These are phyloP conservation scores for Phymorhynchus buccinoides DNA, from an alignment of 1,140 invertebrate genomes.

Conservation along the genomic window DNA sequence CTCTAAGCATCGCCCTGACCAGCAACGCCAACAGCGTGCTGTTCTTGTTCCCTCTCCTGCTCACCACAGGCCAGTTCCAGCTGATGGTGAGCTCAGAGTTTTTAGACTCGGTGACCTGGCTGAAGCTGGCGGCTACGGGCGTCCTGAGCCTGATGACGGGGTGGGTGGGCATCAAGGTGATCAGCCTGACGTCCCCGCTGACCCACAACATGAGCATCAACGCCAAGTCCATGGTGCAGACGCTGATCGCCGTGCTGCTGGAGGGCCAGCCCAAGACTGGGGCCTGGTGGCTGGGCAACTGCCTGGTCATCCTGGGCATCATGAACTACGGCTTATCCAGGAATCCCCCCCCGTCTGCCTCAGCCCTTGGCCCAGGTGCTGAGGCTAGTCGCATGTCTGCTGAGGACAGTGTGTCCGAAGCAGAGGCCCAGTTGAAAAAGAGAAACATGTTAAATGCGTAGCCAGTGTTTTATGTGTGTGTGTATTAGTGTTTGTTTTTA, in stretches of 20 bases:
- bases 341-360: not conserved
- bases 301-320: constrained; percentile 67
- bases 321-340: constrained; percentile 35
- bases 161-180: constrained; percentile 70
- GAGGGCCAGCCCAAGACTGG: constrained; percentile 63
- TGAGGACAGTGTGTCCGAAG: not conserved
- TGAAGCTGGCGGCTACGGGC: constrained; percentile 63
- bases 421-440: not conserved
- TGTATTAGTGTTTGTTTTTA: too few species aligned
- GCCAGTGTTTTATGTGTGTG: too few species aligned
- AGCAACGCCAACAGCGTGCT: constrained; percentile 66
- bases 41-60: constrained; percentile 63
- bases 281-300: constrained; percentile 71
- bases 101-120: constrained; percentile 54
- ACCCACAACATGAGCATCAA: constrained; percentile 73
- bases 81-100: not conserved
- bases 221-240: constrained; percentile 71
- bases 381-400: not conserved
- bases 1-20: constrained; percentile 64
- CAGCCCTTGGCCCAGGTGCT: not conserved
- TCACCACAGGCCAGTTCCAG: constrained; percentile 62
- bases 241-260: constrained; percentile 68
- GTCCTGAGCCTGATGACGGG: constrained; percentile 67
- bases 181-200: constrained; percentile 70
- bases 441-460: not conserved